Percentiles rank a stretch among this genome's conserved stretches.
These are phyloP conservation scores for Calosoma granatense DNA, from an alignment of 1,140 invertebrate genomes.

Conservation along the genomic window DNA sequence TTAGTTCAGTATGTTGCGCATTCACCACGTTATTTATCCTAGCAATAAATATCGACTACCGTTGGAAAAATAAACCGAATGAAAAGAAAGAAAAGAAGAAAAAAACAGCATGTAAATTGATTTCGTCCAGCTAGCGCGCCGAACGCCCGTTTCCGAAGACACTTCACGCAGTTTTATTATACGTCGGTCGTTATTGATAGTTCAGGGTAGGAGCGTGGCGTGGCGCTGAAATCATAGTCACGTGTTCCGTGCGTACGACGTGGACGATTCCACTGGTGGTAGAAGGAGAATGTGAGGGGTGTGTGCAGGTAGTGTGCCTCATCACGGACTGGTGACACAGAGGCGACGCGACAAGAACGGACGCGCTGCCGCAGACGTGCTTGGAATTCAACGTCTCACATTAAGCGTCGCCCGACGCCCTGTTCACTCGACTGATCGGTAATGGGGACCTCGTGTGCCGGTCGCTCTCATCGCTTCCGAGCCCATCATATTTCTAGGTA, in stretches of 20 bases:
- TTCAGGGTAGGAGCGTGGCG: not conserved
- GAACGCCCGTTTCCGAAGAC: not conserved
- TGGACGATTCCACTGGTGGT: slow-evolving; percentile 13
- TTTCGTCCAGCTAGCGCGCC: not conserved
- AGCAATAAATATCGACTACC: not conserved
- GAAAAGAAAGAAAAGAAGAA: too few species aligned
- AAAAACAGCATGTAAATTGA: slow-evolving; percentile 4
- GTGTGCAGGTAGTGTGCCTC: not conserved
- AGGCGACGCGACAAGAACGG: slow-evolving; percentile 11
- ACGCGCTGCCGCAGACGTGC: slow-evolving; percentile 18
- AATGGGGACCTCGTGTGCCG: slow-evolving; percentile 13
- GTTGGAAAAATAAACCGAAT: too few species aligned
- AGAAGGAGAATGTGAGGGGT: not conserved
- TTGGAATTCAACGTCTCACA: slow-evolving; percentile 19
- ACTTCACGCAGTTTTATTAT: slow-evolving; percentile 6
- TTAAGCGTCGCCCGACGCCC: slow-evolving; percentile 14
- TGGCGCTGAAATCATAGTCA: not conserved
- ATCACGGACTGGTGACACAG: slow-evolving; percentile 10
- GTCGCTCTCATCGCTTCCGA: slow-evolving; percentile 17
- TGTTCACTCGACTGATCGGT: too few species aligned
- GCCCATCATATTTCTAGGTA: slow-evolving; percentile 22
- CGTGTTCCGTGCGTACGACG: slow-evolving; percentile 7
- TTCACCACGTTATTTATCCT: not conserved
- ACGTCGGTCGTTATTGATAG: slow-evolving; percentile 7
- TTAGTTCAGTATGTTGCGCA: not conserved